These are phyloP conservation scores for Gopherus evgoodei DNA, from an alignment of 2,113 vertebrate genomes.

Conservation along the genomic window DNA sequence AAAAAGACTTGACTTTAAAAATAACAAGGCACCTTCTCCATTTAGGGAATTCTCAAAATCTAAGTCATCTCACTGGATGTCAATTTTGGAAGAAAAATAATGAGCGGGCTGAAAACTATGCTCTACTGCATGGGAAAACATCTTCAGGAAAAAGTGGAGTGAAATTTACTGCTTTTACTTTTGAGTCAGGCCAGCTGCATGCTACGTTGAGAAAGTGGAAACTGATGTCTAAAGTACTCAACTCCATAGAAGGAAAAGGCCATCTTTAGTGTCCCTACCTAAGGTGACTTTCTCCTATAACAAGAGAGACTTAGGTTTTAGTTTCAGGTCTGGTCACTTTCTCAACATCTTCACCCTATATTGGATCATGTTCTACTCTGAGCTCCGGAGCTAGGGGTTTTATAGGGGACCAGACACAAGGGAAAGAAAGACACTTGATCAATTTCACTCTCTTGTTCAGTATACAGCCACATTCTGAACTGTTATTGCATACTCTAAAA, in stretches of 20 bases:
- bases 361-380: too few species aligned
- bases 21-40: background rate
- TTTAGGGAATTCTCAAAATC: too few species aligned
- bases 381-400: background rate
- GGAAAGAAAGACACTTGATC: background rate
- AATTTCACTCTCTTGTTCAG: too few species aligned
- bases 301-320: background rate
- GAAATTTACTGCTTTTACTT: background rate
- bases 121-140: background rate
- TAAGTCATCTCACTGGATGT: too few species aligned
- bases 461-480: background rate
- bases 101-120: background rate
- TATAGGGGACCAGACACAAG: background rate
- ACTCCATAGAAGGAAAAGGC: background rate
- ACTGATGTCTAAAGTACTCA: background rate
- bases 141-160: background rate
- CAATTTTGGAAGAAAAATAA: background rate
- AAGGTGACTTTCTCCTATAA: background rate
- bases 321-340: background rate
- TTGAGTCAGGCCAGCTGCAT: background rate
- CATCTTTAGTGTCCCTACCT: background rate
- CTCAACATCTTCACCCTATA: too few species aligned
- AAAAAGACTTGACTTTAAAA: background rate
- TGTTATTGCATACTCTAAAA: background rate
- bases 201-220: background rate